phyloP scores from a whole-genome alignment of 2,797 vertebrate genomes.

The Esox masquinongy region DNA sequence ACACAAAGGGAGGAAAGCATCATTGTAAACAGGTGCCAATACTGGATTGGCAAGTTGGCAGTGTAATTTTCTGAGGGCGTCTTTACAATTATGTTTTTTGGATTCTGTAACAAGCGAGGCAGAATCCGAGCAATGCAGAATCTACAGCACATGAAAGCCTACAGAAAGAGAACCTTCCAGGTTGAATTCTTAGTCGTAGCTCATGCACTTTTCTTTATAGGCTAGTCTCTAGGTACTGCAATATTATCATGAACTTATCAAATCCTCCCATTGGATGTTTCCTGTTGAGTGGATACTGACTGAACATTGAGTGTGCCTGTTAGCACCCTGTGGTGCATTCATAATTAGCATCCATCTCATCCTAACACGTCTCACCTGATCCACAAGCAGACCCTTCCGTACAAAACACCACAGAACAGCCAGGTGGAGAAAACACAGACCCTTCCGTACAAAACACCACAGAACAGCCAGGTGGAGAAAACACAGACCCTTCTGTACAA shows the following conservation, averaged over 20 bases:
- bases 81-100: not conserved
- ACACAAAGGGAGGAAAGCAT: slow-evolving; percentile 5
- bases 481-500: not conserved
- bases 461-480: not conserved
- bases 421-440: not conserved
- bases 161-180: slow-evolving; percentile 1
- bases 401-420: not conserved
- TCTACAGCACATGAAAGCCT: not conserved
- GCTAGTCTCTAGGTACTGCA: not conserved
- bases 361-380: not conserved
- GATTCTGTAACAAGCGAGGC: not conserved
- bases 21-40: not conserved
- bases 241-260: not conserved
- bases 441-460: too few relatives aligned
- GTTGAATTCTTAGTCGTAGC: not conserved
- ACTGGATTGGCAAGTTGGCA: not conserved
- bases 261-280: not conserved
- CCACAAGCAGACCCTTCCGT: not conserved
- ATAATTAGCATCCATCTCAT: slow-evolving; percentile 10
- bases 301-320: not conserved
- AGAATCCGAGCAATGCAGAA: too few relatives aligned
- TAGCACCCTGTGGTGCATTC: slow-evolving; percentile 1
- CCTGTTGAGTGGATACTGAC: not conserved
- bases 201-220: not conserved
- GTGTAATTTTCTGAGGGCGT: slow-evolving; percentile 2